These are phyloP conservation scores for Orycteropus afer DNA, from an alignment of 2,113 vertebrate species.

Conservation along the genomic window DNA sequence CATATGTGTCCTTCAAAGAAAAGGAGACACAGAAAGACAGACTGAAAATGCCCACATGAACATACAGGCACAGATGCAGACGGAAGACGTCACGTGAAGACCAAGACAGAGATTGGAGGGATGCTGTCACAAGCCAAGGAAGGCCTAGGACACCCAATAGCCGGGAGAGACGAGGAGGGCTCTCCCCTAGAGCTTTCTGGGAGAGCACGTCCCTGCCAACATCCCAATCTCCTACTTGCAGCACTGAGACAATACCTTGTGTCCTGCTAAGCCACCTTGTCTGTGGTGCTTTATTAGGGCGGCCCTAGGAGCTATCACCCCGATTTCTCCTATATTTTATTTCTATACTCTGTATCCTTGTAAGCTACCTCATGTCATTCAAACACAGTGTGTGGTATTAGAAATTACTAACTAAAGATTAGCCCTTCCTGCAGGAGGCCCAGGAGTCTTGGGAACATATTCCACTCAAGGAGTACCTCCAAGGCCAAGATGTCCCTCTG, in stretches of 20 bases:
- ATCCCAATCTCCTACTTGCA: neutral
- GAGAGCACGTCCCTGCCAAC: neutral
- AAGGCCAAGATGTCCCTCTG: neutral
- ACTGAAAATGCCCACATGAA: neutral
- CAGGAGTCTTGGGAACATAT: too few relatives aligned
- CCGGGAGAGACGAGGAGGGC: neutral
- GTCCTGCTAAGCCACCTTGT: too few relatives aligned
- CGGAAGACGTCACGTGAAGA: neutral
- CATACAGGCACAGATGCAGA: neutral
- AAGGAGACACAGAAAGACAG: neutral
- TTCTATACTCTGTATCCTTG: fast-evolving
- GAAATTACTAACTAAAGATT: neutral
- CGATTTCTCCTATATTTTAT: fast-evolving
- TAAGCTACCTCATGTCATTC: neutral
- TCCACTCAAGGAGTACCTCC: neutral
- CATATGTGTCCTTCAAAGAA: neutral
- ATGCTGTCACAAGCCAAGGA: neutral
- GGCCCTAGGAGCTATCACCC: too few relatives aligned
- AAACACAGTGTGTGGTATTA: neutral
- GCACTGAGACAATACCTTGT: neutral
- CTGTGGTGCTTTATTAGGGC: too few relatives aligned
- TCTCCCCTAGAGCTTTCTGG: neutral
- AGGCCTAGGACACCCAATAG: neutral
- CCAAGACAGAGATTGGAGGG: neutral
- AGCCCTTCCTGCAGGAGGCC: neutral